Evolutionary conservation across 2,888 invertebrate genomes (phyloP), one percentile per base, ranked within the genome.

Genomic region (Callosobruchus maculatus): DNA sequence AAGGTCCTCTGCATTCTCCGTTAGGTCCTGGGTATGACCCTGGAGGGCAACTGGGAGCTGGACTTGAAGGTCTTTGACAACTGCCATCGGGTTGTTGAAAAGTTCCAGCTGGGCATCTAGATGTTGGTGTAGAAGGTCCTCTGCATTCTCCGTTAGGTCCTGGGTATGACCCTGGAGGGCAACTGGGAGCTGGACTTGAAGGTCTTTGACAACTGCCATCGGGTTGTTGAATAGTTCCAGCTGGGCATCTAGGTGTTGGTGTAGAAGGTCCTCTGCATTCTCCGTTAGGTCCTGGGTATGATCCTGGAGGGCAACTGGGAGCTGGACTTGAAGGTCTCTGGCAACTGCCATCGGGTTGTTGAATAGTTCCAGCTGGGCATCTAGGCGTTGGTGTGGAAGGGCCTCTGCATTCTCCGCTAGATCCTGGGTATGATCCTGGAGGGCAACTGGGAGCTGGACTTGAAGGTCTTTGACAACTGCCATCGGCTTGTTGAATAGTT

Each of bases 121-220:
- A 74, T 68, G 21, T 68, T 68, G 69, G 73, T 31, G 73, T 73
- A 4, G 73, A 70, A 21, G 73, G 68, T 70, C 21, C 26, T 67
- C 69, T 66, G 31, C 79, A 79, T 30, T 71, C 67, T 67, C 79
- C 79, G 70, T 76, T 73, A 9, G 78, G 77, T 21, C 75, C 73
- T 21, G 70, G 72, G 31, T 73, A 20, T 21, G 75, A 70, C 21
- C 78, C 78, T 21, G 68, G 31, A n/a, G 73, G 74, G 74, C 79
- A 80, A 22, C 68, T 71, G 22, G 77, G 77, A 70, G 67, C 22
- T 0, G 73, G 68, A 22, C 73, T 75, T 26, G 7, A n/a, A 26
- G 70, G 73, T 31, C 71, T 68, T 72, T 72, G 71, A 68, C 77
- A 80, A 20, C 22, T 72, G 49, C 77, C 76, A 68, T 67, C 71